Evolutionary conservation across 1,140 invertebrate genomes (phyloP).

Genomic region (Periplaneta americana): DNA sequence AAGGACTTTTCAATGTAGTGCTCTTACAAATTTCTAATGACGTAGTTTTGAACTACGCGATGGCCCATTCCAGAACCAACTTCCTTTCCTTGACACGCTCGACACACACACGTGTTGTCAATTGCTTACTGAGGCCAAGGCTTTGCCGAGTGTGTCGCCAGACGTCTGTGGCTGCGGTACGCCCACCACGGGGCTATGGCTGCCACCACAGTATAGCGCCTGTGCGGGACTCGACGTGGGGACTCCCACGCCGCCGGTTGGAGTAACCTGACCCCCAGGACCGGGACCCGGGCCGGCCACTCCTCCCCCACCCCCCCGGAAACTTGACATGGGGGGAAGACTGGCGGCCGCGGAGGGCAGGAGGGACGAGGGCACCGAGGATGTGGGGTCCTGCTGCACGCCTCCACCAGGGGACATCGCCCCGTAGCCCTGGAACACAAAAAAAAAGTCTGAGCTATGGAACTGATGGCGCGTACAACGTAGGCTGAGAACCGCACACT

Average conservation of each 20-base stretch:
- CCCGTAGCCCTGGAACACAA: slow-evolving; percentile 47
- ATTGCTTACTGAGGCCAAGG: slow-evolving; percentile 69
- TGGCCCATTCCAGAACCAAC: too few relatives aligned
- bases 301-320: slow-evolving; percentile 58
- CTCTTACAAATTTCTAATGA: too few relatives aligned
- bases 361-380: background rate
- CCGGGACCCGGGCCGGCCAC: slow-evolving; percentile 22
- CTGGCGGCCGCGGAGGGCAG: slow-evolving; percentile 49
- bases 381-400: slow-evolving; percentile 25
- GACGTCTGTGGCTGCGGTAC: slow-evolving; percentile 5
- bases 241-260: slow-evolving; percentile 35
- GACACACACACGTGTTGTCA: too few relatives aligned
- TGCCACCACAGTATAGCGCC: slow-evolving; percentile 14
- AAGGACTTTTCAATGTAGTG: too few relatives aligned
- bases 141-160: slow-evolving; percentile 58
- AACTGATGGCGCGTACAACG: too few relatives aligned
- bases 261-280: slow-evolving; percentile 28
- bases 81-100: too few relatives aligned
- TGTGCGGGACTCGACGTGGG: slow-evolving; percentile 27
- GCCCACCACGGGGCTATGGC: slow-evolving; percentile 15
- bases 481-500: background rate
- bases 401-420: slow-evolving; percentile 47
- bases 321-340: slow-evolving; percentile 90
- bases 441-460: too few relatives aligned
- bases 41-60: too few relatives aligned